Conservation (phyloP, 2,888 invertebrate genomes). For the Stenoptilia bipunctidactyla region DNA sequence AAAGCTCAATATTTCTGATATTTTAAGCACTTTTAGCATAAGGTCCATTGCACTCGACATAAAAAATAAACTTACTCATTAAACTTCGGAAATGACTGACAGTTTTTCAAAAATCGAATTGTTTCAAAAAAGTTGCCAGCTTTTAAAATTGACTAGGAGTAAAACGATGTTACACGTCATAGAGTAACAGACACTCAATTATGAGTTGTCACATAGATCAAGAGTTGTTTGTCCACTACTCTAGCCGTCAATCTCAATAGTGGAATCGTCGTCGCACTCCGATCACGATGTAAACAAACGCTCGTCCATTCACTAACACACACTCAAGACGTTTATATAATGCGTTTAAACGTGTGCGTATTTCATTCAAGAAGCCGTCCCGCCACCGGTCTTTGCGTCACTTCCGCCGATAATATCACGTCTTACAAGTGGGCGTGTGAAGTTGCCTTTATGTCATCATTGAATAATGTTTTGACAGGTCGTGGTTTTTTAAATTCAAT, state of each 20-base stretch:
- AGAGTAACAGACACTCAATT: constrained; percentile 49
- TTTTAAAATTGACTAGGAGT: no score
- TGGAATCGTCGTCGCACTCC: constrained; percentile 28
- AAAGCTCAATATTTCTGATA: no score
- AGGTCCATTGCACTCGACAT: constrained; percentile 1
- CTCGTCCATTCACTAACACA: constrained; percentile 51
- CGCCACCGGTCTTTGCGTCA: constrained; percentile 44
- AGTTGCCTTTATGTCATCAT: constrained; percentile 37
- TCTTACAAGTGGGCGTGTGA: constrained; percentile 59
- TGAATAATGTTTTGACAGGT: constrained; percentile 44
- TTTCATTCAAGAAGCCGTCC: constrained; percentile 56
- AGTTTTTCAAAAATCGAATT: constrained; percentile 44
- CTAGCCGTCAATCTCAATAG: constrained; percentile 49
- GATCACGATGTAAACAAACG: constrained; percentile 35
- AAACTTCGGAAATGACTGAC: constrained; percentile 65
- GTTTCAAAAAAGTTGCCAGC: no score
- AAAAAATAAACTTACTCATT: constrained; percentile 28
- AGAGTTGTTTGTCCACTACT: constrained; percentile 38
- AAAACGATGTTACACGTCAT: constrained; percentile 32
- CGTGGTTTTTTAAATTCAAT: constrained; percentile 21
- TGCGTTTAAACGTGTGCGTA: constrained; percentile 34
- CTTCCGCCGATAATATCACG: constrained; percentile 51
- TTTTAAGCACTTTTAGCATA: no score
- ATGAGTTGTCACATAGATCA: constrained; percentile 23
- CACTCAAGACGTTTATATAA: constrained; percentile 22